Evolutionary conservation across 2,888 invertebrate species (phyloP), one percentile per base, ranked within the genome.

Genomic region (Steinernema carpocapsae): DNA sequence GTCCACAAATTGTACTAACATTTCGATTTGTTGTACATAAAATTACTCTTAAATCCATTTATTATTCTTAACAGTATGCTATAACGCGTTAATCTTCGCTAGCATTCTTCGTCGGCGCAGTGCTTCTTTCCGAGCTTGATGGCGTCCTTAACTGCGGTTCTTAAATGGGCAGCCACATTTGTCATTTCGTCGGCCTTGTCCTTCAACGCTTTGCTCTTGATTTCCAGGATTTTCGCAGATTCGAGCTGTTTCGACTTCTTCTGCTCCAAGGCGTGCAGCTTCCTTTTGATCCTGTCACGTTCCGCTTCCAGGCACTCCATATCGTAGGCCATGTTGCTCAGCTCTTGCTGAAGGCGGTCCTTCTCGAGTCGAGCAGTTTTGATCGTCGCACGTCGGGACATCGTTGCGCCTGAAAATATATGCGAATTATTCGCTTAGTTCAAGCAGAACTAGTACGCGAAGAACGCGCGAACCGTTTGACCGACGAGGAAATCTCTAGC

Each of bases 1-100:
- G 64, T 32, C 4, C 64, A 64, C 64, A 64, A 64, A 32, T 26
- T 64, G 64, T 29, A 17, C 17, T 64, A 64, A 56, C n/a, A n/a
- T n/a, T n/a, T n/a, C n/a, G n/a, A n/a, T n/a, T n/a, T n/a, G n/a
- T n/a, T n/a, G n/a, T n/a, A n/a, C n/a, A n/a, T n/a, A n/a, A 48
- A 48, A 56, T 29, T 19, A 32, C 17, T n/a, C 17, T 17, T 22
- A 32, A 32, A 64, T 64, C 17, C 64, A 64, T 17, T 32, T 29
- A 32, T 64, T 14, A n/a, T 19, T 48, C 19, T 4, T 3, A 32
- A 19, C 51, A n/a, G n/a, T 51, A 19, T 56, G 56, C 12, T 56
- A 56, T 14, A 56, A 56, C 6, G 56, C 22, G 56, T 10, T 19
- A 19, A 51, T 10, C 19, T 51, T 37, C 10, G 10, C 10, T 10